Base-by-base conservation (phyloP, 2,888 invertebrate species). In the Agrotis segetum region DNA sequence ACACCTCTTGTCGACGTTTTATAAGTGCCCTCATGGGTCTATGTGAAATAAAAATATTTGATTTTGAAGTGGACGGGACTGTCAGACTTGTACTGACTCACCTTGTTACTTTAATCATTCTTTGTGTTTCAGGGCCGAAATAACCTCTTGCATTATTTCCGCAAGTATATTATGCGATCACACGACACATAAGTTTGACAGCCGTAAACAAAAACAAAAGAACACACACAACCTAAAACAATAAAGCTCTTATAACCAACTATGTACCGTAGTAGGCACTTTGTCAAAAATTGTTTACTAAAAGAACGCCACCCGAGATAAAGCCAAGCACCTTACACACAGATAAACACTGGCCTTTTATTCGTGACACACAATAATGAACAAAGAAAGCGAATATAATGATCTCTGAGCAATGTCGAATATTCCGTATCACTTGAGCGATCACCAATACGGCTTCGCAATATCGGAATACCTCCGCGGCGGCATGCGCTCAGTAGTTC, bases 361-460 rank as follows among this genome's bases (percentile, higher is more conserved):
- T 83, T 83, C 83, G 59, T 72, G 70, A 75, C 81, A 84, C 75
- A 84, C 71, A 84, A 79, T 80, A 81, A 79, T 82, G 81, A 83
- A 87, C 86, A 87, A 87, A 85, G 81, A 81, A 75, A 85, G 74
- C 71, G 71, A 65, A 79, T 79, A 85, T 85, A 88, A 90, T 88
- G 86, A 87, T 79, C 77, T 67, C 55, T 34, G 72, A 87, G 89
- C 82, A 87, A 92, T 91, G 88, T 86, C 83, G 88, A 91, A 91
- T 91, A 92, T 93, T 90, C 88, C 88, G 87, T 89, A 91, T 91
- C 89, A 91, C 83, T 88, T 87, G 88, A 90, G 84, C 89, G 89
- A 88, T 89, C 89, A 85, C 87, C 86, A 82, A 85, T 84, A 84
- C 79, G 67, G 77, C 79, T 69, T 76, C 88, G 90, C 88, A 91